Evolutionary conservation across 2,888 invertebrate genomes (phyloP).

Genomic region (Lycaena phlaeas): DNA sequence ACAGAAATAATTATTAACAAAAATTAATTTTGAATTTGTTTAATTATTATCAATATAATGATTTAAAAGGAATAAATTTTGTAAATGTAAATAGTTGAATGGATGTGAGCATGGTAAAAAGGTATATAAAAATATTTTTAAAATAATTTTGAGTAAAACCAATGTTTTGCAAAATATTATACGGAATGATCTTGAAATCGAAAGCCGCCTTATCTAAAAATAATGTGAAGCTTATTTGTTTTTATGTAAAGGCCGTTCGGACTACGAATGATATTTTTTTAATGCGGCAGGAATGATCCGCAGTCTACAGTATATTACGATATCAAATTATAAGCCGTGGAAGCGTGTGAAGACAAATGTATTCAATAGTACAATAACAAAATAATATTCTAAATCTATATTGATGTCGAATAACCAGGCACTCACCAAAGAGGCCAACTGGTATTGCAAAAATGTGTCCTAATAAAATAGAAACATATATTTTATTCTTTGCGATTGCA

Average conservation of each 20-base stretch:
- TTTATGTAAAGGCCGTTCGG: background rate
- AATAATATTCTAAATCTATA: constrained; percentile 38
- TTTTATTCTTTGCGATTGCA: constrained; percentile 30
- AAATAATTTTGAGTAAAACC: background rate
- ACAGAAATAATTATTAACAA: background rate
- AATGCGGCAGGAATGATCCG: constrained; percentile 9
- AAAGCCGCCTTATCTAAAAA: constrained; percentile 2
- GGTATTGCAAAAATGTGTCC: constrained; percentile 69
- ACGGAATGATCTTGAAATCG: background rate
- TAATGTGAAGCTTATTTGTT: background rate
- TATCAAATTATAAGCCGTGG: constrained; percentile 41
- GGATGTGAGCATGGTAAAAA: background rate
- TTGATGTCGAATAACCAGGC: constrained; percentile 34
- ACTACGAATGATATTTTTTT: background rate
- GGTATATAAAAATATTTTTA: background rate
- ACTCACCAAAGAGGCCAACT: constrained; percentile 71
- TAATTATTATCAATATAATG: too few relatives aligned
- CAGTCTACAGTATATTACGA: constrained; percentile 4
- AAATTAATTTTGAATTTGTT: too few relatives aligned
- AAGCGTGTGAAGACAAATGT: constrained; percentile 37
- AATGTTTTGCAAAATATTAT: background rate
- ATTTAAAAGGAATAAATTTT: background rate
- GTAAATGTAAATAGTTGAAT: too few relatives aligned
- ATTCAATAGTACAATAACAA: constrained; percentile 24
- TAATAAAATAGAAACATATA: constrained; percentile 57